These are phyloP conservation scores for Xiphophorus birchmanni DNA, from an alignment of 2,797 vertebrate species.

Conservation along the genomic window DNA sequence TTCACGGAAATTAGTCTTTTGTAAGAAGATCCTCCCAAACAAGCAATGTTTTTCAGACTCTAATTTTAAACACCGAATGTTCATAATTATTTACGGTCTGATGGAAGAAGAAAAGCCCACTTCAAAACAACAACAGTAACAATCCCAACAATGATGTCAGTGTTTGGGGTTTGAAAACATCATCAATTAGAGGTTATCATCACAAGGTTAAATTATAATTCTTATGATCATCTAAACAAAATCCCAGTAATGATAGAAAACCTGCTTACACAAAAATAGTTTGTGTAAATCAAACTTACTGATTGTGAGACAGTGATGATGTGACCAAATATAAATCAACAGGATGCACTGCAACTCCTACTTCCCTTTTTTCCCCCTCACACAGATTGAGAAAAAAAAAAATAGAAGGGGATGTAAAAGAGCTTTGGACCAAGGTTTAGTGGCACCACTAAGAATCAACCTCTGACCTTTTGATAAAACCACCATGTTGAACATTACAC, in stretches of 20 bases:
- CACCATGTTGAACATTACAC: neutral
- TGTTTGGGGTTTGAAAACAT: neutral
- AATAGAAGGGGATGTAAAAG: slow-evolving; percentile 18
- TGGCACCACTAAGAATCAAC: neutral
- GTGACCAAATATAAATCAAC: slow-evolving; percentile 14
- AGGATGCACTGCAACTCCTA: slow-evolving; percentile 13
- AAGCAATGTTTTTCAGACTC: neutral
- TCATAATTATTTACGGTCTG: neutral
- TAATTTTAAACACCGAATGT: neutral
- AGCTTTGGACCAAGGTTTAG: neutral
- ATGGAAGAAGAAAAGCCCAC: neutral
- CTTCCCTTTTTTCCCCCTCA: slow-evolving; percentile 41
- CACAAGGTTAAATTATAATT: neutral
- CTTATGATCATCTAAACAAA: slow-evolving; percentile 1
- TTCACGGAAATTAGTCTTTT: neutral
- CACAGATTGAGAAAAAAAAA: neutral
- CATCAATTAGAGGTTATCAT: neutral
- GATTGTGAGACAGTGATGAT: slow-evolving; percentile 5
- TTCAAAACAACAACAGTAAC: neutral
- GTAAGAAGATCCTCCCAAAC: neutral
- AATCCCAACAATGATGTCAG: neutral
- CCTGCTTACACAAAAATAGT: neutral
- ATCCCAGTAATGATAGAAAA: neutral
- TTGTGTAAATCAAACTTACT: neutral
- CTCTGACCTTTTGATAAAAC: slow-evolving; percentile 6